Evolutionary conservation across 2,113 vertebrate genomes (phyloP).

Genomic region (Mugil cephalus): DNA sequence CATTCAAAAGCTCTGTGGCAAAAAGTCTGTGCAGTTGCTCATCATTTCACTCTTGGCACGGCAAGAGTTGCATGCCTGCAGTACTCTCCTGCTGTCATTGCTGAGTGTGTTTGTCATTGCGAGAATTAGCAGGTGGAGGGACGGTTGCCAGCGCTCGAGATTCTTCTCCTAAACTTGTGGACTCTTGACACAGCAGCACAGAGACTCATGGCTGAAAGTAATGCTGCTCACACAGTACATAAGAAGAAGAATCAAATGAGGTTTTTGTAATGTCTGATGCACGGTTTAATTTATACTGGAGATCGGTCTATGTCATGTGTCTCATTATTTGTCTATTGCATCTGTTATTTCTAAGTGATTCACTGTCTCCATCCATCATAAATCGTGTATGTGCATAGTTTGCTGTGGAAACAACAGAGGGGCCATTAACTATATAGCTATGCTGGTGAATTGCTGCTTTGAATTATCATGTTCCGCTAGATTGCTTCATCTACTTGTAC

Average conservation of each 20-base stretch:
- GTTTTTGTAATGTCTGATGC: background rate
- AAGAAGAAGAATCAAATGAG: background rate
- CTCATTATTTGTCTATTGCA: too few species aligned
- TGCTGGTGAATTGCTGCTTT: too few species aligned
- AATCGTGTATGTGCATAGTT: too few species aligned
- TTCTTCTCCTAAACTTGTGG: constrained; percentile 10
- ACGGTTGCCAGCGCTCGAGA: background rate
- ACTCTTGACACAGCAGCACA: background rate
- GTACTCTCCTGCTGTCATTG: constrained; percentile 1
- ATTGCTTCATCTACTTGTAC: too few species aligned
- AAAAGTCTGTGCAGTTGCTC: too few species aligned
- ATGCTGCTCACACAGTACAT: background rate
- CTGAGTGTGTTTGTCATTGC: constrained; percentile 2
- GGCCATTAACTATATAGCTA: too few species aligned
- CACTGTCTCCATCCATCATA: too few species aligned
- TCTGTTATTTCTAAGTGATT: too few species aligned
- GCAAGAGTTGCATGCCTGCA: background rate
- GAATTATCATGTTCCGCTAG: too few species aligned
- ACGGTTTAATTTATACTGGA: background rate
- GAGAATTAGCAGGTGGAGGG: constrained; percentile 3
- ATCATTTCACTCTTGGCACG: background rate
- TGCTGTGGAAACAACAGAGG: too few species aligned
- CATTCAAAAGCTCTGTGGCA: too few species aligned
- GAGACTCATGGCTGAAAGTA: background rate
- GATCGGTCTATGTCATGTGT: background rate